A percentile compares a stretch with the other conserved stretches of the same genome.
Evolutionary conservation across 1,140 invertebrate species (phyloP).

Genomic region (Chelonus insularis): DNA sequence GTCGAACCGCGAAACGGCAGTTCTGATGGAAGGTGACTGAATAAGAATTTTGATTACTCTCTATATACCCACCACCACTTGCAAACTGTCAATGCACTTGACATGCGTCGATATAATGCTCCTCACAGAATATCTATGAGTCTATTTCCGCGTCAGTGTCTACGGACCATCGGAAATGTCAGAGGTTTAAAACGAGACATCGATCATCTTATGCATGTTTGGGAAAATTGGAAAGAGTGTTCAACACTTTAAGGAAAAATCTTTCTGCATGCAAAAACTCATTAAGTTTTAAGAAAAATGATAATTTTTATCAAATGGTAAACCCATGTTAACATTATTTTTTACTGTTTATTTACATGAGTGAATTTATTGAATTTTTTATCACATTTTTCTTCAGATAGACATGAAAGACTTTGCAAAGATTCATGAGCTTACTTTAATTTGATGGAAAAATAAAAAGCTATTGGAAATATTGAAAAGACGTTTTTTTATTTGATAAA

Average conservation of each 20-base stretch:
- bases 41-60: conserved; percentile 3
- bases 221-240: not conserved
- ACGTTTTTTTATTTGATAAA: too few species aligned
- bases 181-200: conserved; percentile 17
- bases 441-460: too few species aligned
- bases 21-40: conserved; percentile 12
- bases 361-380: too few species aligned
- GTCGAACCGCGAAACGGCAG: conserved; percentile 5
- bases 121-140: not conserved
- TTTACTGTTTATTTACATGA: too few species aligned
- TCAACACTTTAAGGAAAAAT: not conserved
- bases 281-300: too few species aligned
- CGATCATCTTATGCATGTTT: conserved; percentile 2
- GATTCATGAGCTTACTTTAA: too few species aligned
- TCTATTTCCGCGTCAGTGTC: not conserved
- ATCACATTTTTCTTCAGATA: too few species aligned
- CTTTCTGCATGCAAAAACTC: too few species aligned
- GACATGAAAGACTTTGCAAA: too few species aligned
- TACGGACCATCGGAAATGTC: not conserved
- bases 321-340: too few species aligned
- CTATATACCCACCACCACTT: not conserved
- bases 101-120: not conserved
- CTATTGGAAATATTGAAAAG: too few species aligned
- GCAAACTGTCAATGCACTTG: not conserved
- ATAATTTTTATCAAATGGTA: too few species aligned